Conservation (phyloP, 2,888 invertebrate species). For the Lingula anatina region DNA sequence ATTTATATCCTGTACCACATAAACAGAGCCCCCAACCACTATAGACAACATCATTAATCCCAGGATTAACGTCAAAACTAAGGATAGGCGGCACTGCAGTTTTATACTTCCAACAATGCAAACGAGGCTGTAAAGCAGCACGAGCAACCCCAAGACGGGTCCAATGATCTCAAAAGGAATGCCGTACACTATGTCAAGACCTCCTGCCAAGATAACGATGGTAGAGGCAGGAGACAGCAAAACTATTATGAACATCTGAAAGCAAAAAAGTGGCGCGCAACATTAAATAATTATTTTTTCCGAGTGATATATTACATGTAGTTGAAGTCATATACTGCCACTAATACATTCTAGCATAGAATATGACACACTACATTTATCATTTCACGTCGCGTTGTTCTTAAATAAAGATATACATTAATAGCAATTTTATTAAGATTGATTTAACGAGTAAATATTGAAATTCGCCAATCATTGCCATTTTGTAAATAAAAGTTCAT, state of each 20-base stretch:
- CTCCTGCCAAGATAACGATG: slow-evolving; percentile 21
- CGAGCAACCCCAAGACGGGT: slow-evolving; percentile 4
- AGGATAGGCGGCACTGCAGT: slow-evolving; percentile 16
- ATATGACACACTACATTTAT: too few relatives aligned
- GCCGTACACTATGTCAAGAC: slow-evolving; percentile 14
- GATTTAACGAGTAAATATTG: too few relatives aligned
- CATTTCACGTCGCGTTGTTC: too few relatives aligned
- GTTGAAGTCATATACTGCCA: too few relatives aligned
- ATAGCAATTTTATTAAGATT: too few relatives aligned
- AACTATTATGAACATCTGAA: slow-evolving; percentile 23
- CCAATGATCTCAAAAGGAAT: slow-evolving; percentile 4
- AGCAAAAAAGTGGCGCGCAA: too few relatives aligned
- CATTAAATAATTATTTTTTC: too few relatives aligned
- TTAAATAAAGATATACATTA: too few relatives aligned
- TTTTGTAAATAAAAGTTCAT: too few relatives aligned
- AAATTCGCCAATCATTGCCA: too few relatives aligned
- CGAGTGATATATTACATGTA: too few relatives aligned
- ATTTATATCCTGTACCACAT: slow-evolving; percentile 15
- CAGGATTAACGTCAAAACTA: slow-evolving; percentile 14
- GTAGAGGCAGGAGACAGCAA: slow-evolving; percentile 24
- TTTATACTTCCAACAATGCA: slow-evolving; percentile 7
- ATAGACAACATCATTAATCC: slow-evolving; percentile 15
- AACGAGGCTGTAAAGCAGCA: slow-evolving; percentile 7
- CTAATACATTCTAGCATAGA: too few relatives aligned
- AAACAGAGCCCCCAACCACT: slow-evolving; percentile 17